Base-by-base conservation (phyloP, 2,888 invertebrate species). In the Zaprionus obscuricornis region DNA sequence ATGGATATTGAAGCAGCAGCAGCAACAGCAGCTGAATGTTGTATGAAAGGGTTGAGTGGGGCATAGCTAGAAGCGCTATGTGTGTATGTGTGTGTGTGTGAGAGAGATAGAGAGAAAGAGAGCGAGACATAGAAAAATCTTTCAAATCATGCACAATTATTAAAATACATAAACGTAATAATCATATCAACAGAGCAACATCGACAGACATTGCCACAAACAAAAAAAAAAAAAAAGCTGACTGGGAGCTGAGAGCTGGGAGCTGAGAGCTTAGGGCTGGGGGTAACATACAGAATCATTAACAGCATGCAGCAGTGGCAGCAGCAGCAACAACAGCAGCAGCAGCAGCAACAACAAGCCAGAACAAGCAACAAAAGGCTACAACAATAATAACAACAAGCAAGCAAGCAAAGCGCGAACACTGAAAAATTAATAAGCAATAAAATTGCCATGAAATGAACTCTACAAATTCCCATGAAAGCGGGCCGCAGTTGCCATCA, bases 391-490 rank as follows among this genome's bases (percentile, higher is more conserved):
- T 24, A 39, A 31, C 59, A 46, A 17, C 27, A 56, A 47, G 52
- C 65, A 33, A 43, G 57, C 59, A 43, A 67, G 43, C 52, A 74
- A 84, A 74, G 79, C 82, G 84, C 85, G 66, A 81, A 77, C 79
- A 81, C 73, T 81, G 66, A 81, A 81, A 81, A 81, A 81, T 89
- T 89, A 89, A 89, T 89, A 88, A 89, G 87, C 87, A 88, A 89
- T 88, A 88, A 89, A 89, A 89, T 89, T 89, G 89, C 88, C 89
- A 89, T 89, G 89, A 89, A 89, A 89, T 89, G 89, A 89, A 88
- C 88, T 79, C 57, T 56, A 74, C 76, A 73, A 83, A 88, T 89
- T 88, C 89, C 86, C 88, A 89, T 89, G 88, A 88, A 88, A 87
- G 87, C 70, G 70, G 57, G 64, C 67, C 68, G 59, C 79, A 77